These are phyloP conservation scores for Diadegma fenestrale DNA, from an alignment of 2,888 invertebrate species.

Conservation along the genomic window DNA sequence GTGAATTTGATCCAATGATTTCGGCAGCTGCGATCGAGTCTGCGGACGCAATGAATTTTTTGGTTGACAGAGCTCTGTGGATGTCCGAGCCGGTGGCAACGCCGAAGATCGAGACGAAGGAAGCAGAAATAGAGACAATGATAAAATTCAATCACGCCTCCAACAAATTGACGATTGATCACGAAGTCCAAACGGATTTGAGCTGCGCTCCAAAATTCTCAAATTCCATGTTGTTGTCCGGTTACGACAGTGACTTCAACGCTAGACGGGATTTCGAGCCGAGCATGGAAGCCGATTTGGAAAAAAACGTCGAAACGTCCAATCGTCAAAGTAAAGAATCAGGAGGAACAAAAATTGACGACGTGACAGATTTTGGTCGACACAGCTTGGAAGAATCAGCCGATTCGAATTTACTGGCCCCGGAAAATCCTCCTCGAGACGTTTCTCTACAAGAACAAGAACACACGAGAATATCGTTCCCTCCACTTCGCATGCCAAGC, in stretches of 20 bases:
- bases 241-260: conserved; percentile 66
- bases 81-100: conserved; percentile 66
- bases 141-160: conserved; percentile 68
- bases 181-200: conserved; percentile 72
- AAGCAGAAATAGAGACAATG: conserved; percentile 62
- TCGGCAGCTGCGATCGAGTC: conserved; percentile 41
- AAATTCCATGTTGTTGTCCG: conserved; percentile 71
- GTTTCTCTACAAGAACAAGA: too few relatives aligned
- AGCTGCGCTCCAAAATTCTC: conserved; percentile 74
- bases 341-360: not conserved
- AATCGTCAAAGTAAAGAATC: too few relatives aligned
- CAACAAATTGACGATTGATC: conserved; percentile 68
- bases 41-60: conserved; percentile 67
- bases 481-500: too few relatives aligned
- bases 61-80: conserved; percentile 73
- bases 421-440: conserved; percentile 56
- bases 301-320: not conserved
- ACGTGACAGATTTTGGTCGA: not conserved
- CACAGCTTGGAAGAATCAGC: not conserved
- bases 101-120: conserved; percentile 35
- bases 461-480: too few relatives aligned
- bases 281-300: conserved; percentile 46
- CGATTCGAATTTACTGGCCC: not conserved
- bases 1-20: conserved; percentile 6
- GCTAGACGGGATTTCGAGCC: conserved; percentile 58